Conservation (phyloP, 2,113 vertebrate species). For the Formicarius rufipectus region DNA sequence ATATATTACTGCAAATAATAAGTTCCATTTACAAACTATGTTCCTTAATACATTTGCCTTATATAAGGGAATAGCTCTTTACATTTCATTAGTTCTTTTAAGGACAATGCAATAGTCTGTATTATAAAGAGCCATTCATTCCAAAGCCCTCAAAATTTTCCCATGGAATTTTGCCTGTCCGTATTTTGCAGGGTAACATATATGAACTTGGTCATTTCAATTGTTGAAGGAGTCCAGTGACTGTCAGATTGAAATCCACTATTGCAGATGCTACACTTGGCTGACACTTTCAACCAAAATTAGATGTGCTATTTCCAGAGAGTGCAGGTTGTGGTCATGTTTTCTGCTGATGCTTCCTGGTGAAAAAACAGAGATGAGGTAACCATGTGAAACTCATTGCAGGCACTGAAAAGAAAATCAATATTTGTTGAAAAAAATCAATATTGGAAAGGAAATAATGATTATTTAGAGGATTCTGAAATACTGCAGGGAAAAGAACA, state of each 20-base stretch:
- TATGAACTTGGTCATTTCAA: not conserved
- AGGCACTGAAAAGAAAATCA: not conserved
- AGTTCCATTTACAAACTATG: not conserved
- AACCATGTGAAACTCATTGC: not conserved
- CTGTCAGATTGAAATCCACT: not conserved
- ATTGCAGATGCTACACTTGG: not conserved
- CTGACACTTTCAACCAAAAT: conserved; percentile 8
- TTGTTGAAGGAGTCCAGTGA: not conserved
- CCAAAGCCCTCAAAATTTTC: not conserved
- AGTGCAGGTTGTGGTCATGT: not conserved
- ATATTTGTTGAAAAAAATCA: not conserved
- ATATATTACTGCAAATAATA: not conserved
- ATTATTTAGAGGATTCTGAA: not conserved
- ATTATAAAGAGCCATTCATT: not conserved
- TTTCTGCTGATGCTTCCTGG: not conserved
- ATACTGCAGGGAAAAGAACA: not conserved
- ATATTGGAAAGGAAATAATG: not conserved
- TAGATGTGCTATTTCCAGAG: not conserved
- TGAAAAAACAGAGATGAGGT: not conserved
- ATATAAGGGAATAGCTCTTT: not conserved
- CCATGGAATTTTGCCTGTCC: not conserved
- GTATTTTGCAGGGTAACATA: not conserved
- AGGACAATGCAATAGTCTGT: not conserved
- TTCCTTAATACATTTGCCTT: not conserved
- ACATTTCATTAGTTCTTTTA: not conserved